Base-by-base conservation (phyloP, 2,888 invertebrate genomes). In the Platynereis dumerilii region DNA sequence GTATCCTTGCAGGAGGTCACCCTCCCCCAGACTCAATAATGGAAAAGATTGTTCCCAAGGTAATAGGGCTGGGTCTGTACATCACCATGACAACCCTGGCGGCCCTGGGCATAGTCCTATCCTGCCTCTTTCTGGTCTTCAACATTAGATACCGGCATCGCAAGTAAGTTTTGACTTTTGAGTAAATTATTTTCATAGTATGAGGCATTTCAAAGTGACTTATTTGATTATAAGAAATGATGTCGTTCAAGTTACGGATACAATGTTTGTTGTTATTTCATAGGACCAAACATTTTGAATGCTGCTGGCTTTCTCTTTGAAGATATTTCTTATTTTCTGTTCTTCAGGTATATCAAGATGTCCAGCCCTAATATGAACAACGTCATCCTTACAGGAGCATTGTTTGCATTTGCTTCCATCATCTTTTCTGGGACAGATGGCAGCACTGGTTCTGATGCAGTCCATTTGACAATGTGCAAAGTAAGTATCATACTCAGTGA, bases 71-170 rank as follows among this genome's bases (percentile, higher is more conserved):
- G 12, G 76, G 74, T 5, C 70, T 76, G 39, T 77, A 78, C 58
- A 68, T 76, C 3, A 68, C 73, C 5, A 71, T 79, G 54, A 76
- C 77, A 48, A 65, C 73, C 20, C 71, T 76, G 45, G 74, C 79
- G 2, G 72, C 77, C 15, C 63, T 76, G 0, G 79, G 80, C 27
- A 69, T 78, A 45, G 72, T 77, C 57, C 66, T 78, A 3, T 75
- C 79, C 0, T 67, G 75, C 27, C 69, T 74, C 55, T 80, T 80
- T 65, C 69, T 80, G 24, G 71, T 76, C 54, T 80, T 81, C 69
- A 80, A 81, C 68, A 66, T 80, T 39, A 72, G 73, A 44, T 78
- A 78, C 60, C 65, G 80, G 59, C 72, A 76, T 29, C 74, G 75
- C 64, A 79, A 78, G 80, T 81, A 68, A 56, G 67, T 63, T n/a